Percentiles rank a stretch among this genome's conserved stretches.
These are phyloP conservation scores for Leptoclinus maculatus DNA, from an alignment of 2,797 vertebrate genomes.

Conservation along the genomic window DNA sequence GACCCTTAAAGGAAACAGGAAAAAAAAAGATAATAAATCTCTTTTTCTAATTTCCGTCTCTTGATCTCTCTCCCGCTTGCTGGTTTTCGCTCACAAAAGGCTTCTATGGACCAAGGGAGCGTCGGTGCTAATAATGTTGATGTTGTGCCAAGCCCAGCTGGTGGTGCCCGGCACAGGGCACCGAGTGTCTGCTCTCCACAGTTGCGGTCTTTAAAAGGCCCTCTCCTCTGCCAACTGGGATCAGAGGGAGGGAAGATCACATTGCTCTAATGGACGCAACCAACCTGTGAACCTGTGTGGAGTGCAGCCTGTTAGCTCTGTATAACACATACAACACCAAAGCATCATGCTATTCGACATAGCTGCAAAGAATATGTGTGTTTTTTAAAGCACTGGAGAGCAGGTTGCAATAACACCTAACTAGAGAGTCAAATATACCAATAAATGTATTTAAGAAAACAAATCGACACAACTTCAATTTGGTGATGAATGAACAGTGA, in stretches of 20 bases:
- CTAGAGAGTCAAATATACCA: background rate
- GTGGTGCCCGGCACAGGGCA: slow-evolving; percentile 81
- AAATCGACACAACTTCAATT: background rate
- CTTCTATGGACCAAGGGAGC: slow-evolving; percentile 70
- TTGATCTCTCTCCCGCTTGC: slow-evolving; percentile 32
- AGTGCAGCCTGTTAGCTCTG: slow-evolving; percentile 40
- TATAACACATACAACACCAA: slow-evolving; percentile 26
- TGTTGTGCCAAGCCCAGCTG: slow-evolving; percentile 82
- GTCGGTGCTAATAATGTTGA: slow-evolving; percentile 81
- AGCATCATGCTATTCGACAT: background rate
- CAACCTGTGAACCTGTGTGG: slow-evolving; percentile 65
- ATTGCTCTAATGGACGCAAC: slow-evolving; percentile 65
- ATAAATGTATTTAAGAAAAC: background rate
- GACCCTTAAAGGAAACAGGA: slow-evolving; percentile 60
- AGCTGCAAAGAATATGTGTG: background rate
- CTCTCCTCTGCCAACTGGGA: slow-evolving; percentile 72
- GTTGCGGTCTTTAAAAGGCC: slow-evolving; percentile 79
- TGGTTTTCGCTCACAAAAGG: slow-evolving; percentile 69
- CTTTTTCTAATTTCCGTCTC: slow-evolving; percentile 39
- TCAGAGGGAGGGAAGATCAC: slow-evolving; percentile 71
- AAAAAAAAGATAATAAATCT: slow-evolving; percentile 44
- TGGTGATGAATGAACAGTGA: background rate
- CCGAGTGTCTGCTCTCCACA: slow-evolving; percentile 81
- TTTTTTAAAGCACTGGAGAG: slow-evolving; percentile 5
- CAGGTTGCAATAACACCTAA: slow-evolving; percentile 13